phyloP scores from a whole-genome alignment of 1,140 invertebrate genomes.

The Phenacoccus solenopsis region DNA sequence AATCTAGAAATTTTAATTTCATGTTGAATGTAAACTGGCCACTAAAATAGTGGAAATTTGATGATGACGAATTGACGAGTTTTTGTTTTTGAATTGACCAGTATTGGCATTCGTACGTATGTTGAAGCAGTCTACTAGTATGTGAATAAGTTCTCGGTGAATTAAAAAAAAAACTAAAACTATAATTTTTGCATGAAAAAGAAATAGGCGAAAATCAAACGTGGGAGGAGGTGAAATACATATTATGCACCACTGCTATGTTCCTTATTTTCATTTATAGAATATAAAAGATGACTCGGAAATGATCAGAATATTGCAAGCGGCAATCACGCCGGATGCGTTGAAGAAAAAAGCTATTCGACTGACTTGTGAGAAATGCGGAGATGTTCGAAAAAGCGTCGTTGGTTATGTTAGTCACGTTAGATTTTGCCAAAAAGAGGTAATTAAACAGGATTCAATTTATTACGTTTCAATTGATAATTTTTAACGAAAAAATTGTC shows the following conservation, averaged over 20 bases:
- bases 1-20: no score
- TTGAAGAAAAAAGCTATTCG: conserved; percentile 13
- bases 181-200: no score
- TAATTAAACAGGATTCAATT: not conserved
- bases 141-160: no score
- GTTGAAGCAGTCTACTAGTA: no score
- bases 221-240: no score
- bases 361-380: conserved; percentile 44
- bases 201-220: no score
- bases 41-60: no score
- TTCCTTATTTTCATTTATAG: conserved; percentile 29
- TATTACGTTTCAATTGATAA: not conserved
- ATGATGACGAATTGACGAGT: no score
- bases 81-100: no score
- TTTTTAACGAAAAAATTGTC: not conserved
- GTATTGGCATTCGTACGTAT: no score
- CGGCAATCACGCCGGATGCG: conserved; percentile 4
- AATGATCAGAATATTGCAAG: conserved; percentile 28
- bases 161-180: no score
- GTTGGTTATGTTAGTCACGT: conserved; percentile 49
- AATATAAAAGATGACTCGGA: conserved; percentile 34
- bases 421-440: conserved; percentile 42
- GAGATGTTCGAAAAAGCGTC: conserved; percentile 38
- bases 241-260: not conserved
- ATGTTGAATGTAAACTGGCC: no score